phyloP scores from a whole-genome alignment of 2,113 vertebrate genomes.

The Pavo muticus region DNA sequence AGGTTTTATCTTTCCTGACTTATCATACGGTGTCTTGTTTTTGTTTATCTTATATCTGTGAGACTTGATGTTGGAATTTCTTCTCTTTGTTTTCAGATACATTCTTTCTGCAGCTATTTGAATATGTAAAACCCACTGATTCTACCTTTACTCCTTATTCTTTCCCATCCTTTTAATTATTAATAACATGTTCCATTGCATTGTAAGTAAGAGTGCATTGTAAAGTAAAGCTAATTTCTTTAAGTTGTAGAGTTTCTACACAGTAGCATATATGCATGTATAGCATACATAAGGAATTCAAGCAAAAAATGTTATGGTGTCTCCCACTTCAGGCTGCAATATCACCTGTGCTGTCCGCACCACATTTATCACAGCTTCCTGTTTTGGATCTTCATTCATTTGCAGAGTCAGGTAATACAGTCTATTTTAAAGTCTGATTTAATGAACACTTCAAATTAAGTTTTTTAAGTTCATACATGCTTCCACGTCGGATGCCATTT shows the following conservation, averaged over 20 bases:
- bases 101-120: neutral
- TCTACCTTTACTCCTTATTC: neutral
- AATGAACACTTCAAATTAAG: conserved; percentile 41
- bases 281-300: neutral
- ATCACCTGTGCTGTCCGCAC: conserved; percentile 75
- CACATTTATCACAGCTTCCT: conserved; percentile 82
- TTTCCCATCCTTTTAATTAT: neutral
- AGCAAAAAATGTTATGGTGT: neutral
- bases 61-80: neutral
- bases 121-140: neutral
- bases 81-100: neutral
- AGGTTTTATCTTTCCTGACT: neutral
- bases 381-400: conserved; percentile 84
- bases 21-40: neutral
- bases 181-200: neutral
- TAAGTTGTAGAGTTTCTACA: neutral
- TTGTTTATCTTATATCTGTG: neutral
- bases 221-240: neutral
- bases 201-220: neutral
- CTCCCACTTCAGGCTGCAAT: conserved; percentile 75
- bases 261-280: neutral
- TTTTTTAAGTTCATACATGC: neutral
- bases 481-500: too few relatives aligned
- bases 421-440: neutral
- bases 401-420: conserved; percentile 84